Base-by-base conservation (phyloP, 2,113 vertebrate species). In the Cyanoliseus patagonus region DNA sequence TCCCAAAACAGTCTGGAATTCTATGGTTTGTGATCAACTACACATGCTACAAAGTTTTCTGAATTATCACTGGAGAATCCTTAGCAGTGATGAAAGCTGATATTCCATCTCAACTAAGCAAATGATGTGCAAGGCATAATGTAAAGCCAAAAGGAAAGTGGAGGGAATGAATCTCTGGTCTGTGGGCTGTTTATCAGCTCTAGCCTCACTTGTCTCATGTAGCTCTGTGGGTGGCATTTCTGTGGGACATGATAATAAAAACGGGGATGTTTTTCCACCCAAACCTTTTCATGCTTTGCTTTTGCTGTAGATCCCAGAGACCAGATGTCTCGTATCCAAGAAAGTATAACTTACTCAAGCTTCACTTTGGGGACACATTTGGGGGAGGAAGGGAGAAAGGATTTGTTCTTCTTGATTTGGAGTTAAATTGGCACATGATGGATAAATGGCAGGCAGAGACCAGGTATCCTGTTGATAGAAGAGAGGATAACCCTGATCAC, bases 241-340 rank as follows among this genome's bases (percentile, higher is more conserved):
- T 90, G 41, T 62, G 64, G 62, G 44, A 70, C 24, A 6, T 62
- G 73, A 81, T 69, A 70, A 82, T 24, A 75, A 93, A 83, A 88
- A 73, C 42, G 61, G 51, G 44, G 64, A 92, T 33, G 51, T 76
- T 86, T 94, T 94, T 93, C 79, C 44, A 81, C 41, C 35, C 33
- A 3, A 19, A 1, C 39, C 68, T 94, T 93, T 92, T 68, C 51
- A n/a, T 28, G 49, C 55, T 95, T 81, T 89, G 69, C 86, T 90
- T 91, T 94, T 70, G 59, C 67, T 90, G 78, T 55, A 78, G 73
- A 95, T 94, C 88, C 24, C 79, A 81, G 80, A 55, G 51, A 81
- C 72, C 80, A 94, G 92, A 94, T 96, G 90, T 93, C 90, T 92
- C 33, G 6, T 52, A 86, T 88, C 94, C 95, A 95, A 96, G 74